Percentiles rank a stretch among this genome's conserved stretches.
Evolutionary conservation across 2,797 vertebrate species (phyloP).

Genomic region (Spheniscus humboldti): DNA sequence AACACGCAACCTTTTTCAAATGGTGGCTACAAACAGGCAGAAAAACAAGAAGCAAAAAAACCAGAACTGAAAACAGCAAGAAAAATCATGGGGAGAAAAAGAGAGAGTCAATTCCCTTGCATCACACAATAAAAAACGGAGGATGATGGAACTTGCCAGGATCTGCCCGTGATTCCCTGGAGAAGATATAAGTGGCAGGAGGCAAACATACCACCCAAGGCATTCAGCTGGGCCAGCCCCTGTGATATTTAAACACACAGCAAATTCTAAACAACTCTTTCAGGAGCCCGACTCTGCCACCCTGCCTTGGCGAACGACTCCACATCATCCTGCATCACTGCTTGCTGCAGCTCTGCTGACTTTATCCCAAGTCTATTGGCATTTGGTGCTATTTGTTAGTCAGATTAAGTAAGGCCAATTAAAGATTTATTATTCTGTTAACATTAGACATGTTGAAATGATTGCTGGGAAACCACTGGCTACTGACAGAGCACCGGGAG

Average conservation of each 20-base stretch:
- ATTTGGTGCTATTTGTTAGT: neutral
- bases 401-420: neutral
- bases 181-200: neutral
- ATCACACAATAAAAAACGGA: neutral
- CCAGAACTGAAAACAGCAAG: neutral
- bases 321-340: neutral
- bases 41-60: neutral
- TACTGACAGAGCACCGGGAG: neutral
- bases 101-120: neutral
- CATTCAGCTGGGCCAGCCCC: neutral
- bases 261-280: neutral
- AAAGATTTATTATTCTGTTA: neutral
- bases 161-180: neutral
- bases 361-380: neutral
- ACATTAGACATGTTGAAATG: neutral
- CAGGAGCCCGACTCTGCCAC: neutral
- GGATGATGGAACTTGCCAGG: neutral
- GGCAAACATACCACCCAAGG: neutral
- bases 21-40: neutral
- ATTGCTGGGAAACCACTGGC: neutral
- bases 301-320: neutral
- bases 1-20: neutral
- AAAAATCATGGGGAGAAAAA: neutral
- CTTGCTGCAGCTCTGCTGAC: neutral
- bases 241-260: neutral